A percentile compares a stretch with the other conserved stretches of the same genome.
These are phyloP conservation scores for Whitmania pigra DNA, from an alignment of 1,140 invertebrate species.

Conservation along the genomic window DNA sequence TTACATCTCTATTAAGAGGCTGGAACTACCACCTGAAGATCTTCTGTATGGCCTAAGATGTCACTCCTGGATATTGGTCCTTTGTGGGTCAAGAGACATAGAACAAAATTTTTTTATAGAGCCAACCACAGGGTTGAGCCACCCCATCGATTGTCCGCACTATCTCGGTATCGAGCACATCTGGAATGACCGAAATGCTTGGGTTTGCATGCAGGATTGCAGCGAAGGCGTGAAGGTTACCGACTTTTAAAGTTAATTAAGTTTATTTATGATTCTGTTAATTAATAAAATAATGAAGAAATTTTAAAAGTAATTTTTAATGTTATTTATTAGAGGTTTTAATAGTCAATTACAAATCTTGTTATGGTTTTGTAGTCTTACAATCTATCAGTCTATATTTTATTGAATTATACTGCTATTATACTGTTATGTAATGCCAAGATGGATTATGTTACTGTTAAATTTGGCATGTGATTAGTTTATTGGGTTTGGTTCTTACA, in stretches of 20 bases:
- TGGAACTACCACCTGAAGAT: slow-evolving; percentile 43
- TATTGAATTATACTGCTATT: too few relatives aligned
- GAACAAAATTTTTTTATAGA: slow-evolving; percentile 65
- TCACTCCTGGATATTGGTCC: slow-evolving; percentile 68
- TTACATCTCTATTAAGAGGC: too few relatives aligned
- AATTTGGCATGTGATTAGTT: too few relatives aligned
- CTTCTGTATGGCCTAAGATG: slow-evolving; percentile 58
- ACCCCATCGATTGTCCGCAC: slow-evolving; percentile 48
- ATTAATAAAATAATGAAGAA: neutral
- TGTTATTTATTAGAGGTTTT: too few relatives aligned
- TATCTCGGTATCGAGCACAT: slow-evolving; percentile 68
- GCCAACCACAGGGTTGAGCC: slow-evolving; percentile 56
- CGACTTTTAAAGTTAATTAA: neutral
- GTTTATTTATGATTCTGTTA: neutral
- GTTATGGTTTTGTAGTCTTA: too few relatives aligned
- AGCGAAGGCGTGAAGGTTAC: slow-evolving; percentile 39
- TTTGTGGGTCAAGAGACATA: slow-evolving; percentile 51
- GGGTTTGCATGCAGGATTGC: slow-evolving; percentile 58
- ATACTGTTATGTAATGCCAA: too few relatives aligned
- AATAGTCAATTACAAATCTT: too few relatives aligned
- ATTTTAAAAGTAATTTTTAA: too few relatives aligned
- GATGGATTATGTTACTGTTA: too few relatives aligned
- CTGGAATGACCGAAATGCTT: slow-evolving; percentile 78
- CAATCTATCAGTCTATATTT: too few relatives aligned
- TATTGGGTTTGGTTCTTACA: too few relatives aligned